These are phyloP conservation scores for Mixornis gularis DNA, from an alignment of 2,113 vertebrate genomes.

Conservation along the genomic window DNA sequence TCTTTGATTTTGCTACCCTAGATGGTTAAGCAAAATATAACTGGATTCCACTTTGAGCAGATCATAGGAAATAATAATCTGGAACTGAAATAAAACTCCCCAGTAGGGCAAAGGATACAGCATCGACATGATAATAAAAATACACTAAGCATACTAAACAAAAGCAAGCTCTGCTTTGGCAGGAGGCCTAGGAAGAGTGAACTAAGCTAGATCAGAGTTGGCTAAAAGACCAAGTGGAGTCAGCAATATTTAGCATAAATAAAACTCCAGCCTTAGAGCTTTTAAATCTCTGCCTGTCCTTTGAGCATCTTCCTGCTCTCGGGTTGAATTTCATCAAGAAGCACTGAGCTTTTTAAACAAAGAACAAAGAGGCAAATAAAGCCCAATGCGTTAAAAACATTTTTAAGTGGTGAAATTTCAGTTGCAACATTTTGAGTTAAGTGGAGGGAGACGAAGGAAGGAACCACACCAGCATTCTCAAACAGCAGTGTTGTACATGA, in stretches of 20 bases:
- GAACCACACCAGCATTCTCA: background rate
- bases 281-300: background rate
- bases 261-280: background rate
- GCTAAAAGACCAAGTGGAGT: slow-evolving; percentile 23
- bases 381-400: background rate
- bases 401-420: background rate
- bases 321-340: background rate
- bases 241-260: slow-evolving; percentile 54
- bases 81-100: slow-evolving; percentile 44
- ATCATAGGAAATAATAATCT: slow-evolving; percentile 38
- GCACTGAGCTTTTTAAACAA: background rate
- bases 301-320: background rate
- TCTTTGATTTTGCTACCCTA: slow-evolving; percentile 1
- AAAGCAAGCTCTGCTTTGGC: slow-evolving; percentile 26
- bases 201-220: background rate
- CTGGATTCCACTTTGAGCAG: slow-evolving; percentile 15
- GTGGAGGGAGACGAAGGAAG: background rate
- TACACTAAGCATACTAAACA: background rate
- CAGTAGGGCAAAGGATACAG: background rate
- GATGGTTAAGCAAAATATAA: background rate
- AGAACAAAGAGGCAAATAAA: background rate
- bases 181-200: slow-evolving; percentile 12
- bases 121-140: slow-evolving; percentile 35
- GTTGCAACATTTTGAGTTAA: background rate
- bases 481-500: background rate